Evolutionary conservation across 2,888 invertebrate species (phyloP).

Genomic region (Erebia epiphron): DNA sequence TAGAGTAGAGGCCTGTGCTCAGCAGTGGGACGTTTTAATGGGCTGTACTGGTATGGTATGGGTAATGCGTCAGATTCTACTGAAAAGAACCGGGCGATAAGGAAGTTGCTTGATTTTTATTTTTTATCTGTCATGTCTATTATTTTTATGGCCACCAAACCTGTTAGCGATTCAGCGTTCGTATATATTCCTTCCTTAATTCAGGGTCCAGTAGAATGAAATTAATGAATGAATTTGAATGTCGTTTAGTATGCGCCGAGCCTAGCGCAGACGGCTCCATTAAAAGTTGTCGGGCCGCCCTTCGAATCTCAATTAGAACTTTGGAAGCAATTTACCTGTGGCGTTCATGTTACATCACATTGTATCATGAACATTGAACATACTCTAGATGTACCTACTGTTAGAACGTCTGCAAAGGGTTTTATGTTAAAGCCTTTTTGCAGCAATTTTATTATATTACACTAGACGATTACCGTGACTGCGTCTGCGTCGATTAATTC

Average conservation of each 20-base stretch:
- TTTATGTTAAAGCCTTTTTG: neutral
- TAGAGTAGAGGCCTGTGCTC: too few relatives aligned
- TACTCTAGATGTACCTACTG: neutral
- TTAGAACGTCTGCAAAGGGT: neutral
- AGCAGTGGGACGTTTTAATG: too few relatives aligned
- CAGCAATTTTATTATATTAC: too few relatives aligned
- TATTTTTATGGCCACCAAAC: conserved; percentile 10
- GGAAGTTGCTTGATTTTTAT: too few relatives aligned
- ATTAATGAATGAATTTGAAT: conserved; percentile 43
- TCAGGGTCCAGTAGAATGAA: conserved; percentile 34
- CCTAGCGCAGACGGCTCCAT: conserved; percentile 41
- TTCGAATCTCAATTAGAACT: conserved; percentile 32
- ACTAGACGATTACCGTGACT: too few relatives aligned
- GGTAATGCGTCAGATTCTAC: too few relatives aligned
- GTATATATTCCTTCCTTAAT: conserved; percentile 35
- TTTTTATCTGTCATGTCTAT: neutral
- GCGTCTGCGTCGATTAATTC: too few relatives aligned
- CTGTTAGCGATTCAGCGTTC: conserved; percentile 24
- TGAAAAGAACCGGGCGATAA: too few relatives aligned
- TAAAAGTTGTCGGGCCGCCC: conserved; percentile 37
- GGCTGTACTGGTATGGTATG: too few relatives aligned
- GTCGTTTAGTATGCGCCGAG: conserved; percentile 42
- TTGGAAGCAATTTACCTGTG: conserved; percentile 25
- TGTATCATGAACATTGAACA: too few relatives aligned
- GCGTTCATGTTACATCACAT: conserved; percentile 7